Percentiles rank a stretch among this genome's conserved stretches.
phyloP scores from a whole-genome alignment of 37 sponge, comb jelly and placozoan species.

The Axinella damicornis region DNA sequence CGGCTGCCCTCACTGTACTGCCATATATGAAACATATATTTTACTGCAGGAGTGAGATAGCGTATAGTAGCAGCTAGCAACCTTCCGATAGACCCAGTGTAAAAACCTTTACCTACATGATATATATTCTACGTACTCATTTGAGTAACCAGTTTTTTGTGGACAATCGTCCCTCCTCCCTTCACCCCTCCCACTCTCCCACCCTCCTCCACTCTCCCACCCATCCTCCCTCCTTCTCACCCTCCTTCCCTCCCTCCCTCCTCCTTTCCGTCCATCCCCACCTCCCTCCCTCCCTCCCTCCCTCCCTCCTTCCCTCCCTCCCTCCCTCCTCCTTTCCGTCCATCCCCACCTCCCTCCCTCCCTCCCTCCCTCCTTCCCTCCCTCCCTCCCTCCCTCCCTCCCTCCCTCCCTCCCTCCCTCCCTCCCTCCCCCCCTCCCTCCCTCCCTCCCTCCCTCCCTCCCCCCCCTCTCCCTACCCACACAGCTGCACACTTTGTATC shows the following conservation, averaged over 20 bases:
- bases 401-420: constrained; percentile 15
- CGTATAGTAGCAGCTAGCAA: too few relatives aligned
- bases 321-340: neutral
- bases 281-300: neutral
- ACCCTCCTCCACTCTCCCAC: too few relatives aligned
- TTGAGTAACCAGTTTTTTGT: too few relatives aligned
- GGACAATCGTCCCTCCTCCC: too few relatives aligned
- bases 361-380: constrained; percentile 9
- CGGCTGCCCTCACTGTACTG: too few relatives aligned
- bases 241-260: constrained; percentile 20
- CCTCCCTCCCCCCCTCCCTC: constrained; percentile 20
- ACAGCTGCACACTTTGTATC: constrained; percentile 38
- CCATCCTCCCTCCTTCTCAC: constrained; percentile 16
- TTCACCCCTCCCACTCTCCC: too few relatives aligned
- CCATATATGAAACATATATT: too few relatives aligned
- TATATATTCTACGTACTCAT: too few relatives aligned
- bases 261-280: neutral
- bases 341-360: neutral
- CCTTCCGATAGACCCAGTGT: too few relatives aligned
- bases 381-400: constrained; percentile 9
- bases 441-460: constrained; percentile 10
- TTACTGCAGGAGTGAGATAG: too few relatives aligned
- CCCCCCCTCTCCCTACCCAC: neutral
- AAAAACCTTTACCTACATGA: too few relatives aligned
- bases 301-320: neutral